Conservation (phyloP, 2,797 vertebrate species). For the Adrianichthys oophorus region DNA sequence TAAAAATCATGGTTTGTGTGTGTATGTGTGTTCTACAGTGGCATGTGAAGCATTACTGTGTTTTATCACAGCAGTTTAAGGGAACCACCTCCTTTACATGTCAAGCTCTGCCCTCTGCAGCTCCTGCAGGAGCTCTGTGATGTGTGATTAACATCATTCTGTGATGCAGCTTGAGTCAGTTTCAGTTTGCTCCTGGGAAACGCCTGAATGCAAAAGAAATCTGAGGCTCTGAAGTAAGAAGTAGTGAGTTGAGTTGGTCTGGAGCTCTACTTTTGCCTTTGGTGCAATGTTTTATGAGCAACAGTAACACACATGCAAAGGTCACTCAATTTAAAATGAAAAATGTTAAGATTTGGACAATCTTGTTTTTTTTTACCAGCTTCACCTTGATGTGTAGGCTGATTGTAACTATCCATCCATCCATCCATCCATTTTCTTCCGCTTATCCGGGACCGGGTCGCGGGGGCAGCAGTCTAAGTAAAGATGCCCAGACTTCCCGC, state of each 20-base stretch:
- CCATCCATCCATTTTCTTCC: too few species aligned
- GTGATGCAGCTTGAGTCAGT: background rate
- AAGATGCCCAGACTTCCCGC: too few species aligned
- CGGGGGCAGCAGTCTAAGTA: too few species aligned
- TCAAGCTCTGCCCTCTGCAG: background rate
- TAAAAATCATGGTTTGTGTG: background rate
- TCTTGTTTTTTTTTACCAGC: too few species aligned
- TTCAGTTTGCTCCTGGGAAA: background rate
- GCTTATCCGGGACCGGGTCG: too few species aligned
- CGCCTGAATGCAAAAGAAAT: background rate
- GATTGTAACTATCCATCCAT: too few species aligned
- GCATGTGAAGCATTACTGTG: background rate
- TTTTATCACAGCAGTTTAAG: background rate
- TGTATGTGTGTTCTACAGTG: conserved; percentile 6
- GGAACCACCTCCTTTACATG: background rate
- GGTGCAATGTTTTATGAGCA: background rate
- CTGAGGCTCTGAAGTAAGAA: background rate
- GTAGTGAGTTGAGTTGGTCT: background rate
- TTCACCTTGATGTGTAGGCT: too few species aligned
- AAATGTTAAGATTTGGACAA: too few species aligned
- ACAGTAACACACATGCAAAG: background rate
- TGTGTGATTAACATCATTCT: background rate
- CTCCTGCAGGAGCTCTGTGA: background rate
- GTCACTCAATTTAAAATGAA: too few species aligned
- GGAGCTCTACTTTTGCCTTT: background rate